A percentile compares a stretch with the other conserved stretches of the same genome.
Evolutionary conservation across 2,888 invertebrate genomes (phyloP).

Genomic region (Boloria euphrosyne): DNA sequence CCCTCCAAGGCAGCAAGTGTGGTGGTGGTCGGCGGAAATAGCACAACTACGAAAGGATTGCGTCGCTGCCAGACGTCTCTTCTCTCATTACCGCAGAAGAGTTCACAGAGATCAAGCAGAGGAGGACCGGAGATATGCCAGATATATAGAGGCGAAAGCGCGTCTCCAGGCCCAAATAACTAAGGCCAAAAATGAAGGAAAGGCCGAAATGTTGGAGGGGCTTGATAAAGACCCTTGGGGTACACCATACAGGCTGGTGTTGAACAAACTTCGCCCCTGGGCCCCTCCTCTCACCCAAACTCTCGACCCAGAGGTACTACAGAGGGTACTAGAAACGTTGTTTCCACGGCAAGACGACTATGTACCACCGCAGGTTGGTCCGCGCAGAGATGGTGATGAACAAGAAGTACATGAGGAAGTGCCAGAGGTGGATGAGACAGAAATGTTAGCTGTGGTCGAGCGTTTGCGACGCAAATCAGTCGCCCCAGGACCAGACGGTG

Average conservation of each 20-base stretch:
- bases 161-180: neutral
- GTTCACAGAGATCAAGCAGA: neutral
- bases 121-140: constrained; percentile 9
- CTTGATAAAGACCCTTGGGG: too few relatives aligned
- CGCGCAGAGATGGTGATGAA: too few relatives aligned
- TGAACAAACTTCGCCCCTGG: too few relatives aligned
- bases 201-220: neutral
- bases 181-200: neutral
- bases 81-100: neutral
- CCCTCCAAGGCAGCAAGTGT: neutral
- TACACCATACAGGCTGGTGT: too few relatives aligned
- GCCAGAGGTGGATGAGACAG: too few relatives aligned
- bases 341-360: constrained; percentile 9
- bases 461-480: neutral
- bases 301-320: neutral
- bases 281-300: too few relatives aligned
- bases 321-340: neutral
- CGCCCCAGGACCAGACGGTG: neutral
- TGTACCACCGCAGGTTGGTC: neutral
- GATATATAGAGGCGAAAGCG: too few relatives aligned
- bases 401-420: neutral
- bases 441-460: too few relatives aligned
- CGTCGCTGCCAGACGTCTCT: constrained; percentile 1
- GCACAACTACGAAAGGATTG: neutral
- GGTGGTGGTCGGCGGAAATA: constrained; percentile 1